These are phyloP conservation scores for Orchesella flavescens DNA, from an alignment of 2,888 invertebrate species.

Conservation along the genomic window DNA sequence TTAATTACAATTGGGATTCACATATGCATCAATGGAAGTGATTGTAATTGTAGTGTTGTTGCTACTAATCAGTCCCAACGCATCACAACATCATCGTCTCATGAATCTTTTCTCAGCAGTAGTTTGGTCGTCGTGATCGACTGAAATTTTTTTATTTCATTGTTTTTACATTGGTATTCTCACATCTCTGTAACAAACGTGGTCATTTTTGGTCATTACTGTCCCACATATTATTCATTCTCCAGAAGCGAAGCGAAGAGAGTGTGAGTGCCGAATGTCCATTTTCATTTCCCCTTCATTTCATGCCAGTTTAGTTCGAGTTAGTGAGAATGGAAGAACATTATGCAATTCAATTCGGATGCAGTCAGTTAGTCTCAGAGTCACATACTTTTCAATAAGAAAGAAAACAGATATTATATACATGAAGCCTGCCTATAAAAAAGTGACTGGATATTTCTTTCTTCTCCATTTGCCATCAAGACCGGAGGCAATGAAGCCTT, in stretches of 20 bases:
- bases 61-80: too few species aligned
- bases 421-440: too few species aligned
- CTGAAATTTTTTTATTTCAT: constrained; percentile 17
- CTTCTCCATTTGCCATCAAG: constrained; percentile 20
- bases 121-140: constrained; percentile 5
- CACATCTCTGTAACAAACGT: neutral
- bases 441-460: too few species aligned
- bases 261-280: neutral
- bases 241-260: neutral
- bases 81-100: too few species aligned
- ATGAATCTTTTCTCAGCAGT: too few species aligned
- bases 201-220: neutral
- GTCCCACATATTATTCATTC: neutral
- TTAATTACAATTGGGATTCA: neutral
- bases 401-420: too few species aligned
- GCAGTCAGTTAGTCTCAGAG: neutral
- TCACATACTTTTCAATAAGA: neutral
- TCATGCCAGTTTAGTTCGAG: neutral
- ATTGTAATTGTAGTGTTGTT: too few species aligned
- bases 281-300: neutral
- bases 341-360: neutral
- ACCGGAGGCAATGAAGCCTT: constrained; percentile 58
- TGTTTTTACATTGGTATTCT: neutral
- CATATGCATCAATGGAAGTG: too few species aligned
- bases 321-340: too few species aligned